A percentile compares a stretch with the other conserved stretches of the same genome.
Conservation (phyloP, 2,113 vertebrate genomes). For the Tautogolabrus adspersus region DNA sequence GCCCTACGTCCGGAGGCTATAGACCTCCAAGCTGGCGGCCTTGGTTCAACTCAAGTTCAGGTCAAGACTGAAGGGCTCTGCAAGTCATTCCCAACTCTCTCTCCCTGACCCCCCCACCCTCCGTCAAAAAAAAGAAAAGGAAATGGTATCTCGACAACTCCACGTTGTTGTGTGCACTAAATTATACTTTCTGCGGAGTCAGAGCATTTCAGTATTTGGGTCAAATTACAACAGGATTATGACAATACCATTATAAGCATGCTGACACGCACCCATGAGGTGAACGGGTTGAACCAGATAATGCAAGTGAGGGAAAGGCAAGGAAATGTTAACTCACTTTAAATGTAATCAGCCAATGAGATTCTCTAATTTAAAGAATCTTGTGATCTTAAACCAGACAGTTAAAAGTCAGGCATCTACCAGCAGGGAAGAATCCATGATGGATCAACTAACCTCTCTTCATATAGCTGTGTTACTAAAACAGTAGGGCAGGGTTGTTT, state of each 20-base stretch:
- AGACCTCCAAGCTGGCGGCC: too few species aligned
- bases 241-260: constrained; percentile 19
- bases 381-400: constrained; percentile 6
- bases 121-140: too few species aligned
- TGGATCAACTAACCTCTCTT: constrained; percentile 43
- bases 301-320: constrained; percentile 23
- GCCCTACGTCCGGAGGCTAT: too few species aligned
- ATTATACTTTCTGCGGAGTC: neutral
- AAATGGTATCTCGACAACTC: too few species aligned
- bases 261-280: constrained; percentile 9
- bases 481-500: constrained; percentile 49
- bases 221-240: constrained; percentile 45
- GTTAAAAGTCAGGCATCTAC: constrained; percentile 11
- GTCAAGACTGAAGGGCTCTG: too few species aligned
- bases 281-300: constrained; percentile 16
- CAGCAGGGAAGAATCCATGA: constrained; percentile 42
- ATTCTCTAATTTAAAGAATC: constrained; percentile 8
- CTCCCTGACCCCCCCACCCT: too few species aligned
- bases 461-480: constrained; percentile 56
- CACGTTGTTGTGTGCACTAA: neutral
- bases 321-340: neutral
- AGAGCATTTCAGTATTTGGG: constrained; percentile 16
- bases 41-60: too few species aligned
- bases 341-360: constrained; percentile 9
- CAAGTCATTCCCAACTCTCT: too few species aligned